Evolutionary conservation across 1,140 invertebrate species (phyloP), one percentile per base, ranked within the genome.

Genomic region (Aphaenogaster floridana): DNA sequence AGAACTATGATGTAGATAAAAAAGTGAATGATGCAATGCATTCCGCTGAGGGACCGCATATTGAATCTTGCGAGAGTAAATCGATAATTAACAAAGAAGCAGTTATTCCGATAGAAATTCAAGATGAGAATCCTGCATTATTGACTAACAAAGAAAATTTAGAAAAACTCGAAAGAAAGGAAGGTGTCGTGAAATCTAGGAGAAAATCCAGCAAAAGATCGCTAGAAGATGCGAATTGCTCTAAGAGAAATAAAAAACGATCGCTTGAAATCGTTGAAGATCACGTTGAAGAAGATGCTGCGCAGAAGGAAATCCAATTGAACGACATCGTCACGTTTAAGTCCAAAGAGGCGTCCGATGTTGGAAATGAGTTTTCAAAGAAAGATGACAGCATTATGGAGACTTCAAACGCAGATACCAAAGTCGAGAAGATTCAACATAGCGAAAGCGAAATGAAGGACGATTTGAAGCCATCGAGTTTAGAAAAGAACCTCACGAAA

Each of bases 311-410:
- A 34, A 21, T 91, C n/a, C 88, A 79, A 50, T 48, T 93, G 0
- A 87, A 88, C 0, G 92, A 94, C 69, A 92, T 92, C 69, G 92
- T 92, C 86, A 91, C 92, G 42, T 79, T 93, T 9, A 92, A 93
- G 9, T 80, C 92, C 6, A 86, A 92, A 66, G 91, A 81, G 42
- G 28, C 71, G 45, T 69, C 39, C 57, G 71, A 71, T 9, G 0
- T 69, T 28, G 42, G 11, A 17, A 17, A 83, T 0, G 34, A 78
- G 3, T 15, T 63, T 63, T 7, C n/a, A 34, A 61, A 59, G 39
- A 36, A 69, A 71, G 17, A 34, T 0, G 28, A 66, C 3, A 54
- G 21, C 8, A 69, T 17, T 1, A 15, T 17, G 2, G 9, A 64
- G 17, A 66, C 15, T 63, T 54, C 15, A 17, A 71, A 57, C 11